Conservation (phyloP, 35 echinoderm and acorn worm genomes). For the Apostichopus californicus region DNA sequence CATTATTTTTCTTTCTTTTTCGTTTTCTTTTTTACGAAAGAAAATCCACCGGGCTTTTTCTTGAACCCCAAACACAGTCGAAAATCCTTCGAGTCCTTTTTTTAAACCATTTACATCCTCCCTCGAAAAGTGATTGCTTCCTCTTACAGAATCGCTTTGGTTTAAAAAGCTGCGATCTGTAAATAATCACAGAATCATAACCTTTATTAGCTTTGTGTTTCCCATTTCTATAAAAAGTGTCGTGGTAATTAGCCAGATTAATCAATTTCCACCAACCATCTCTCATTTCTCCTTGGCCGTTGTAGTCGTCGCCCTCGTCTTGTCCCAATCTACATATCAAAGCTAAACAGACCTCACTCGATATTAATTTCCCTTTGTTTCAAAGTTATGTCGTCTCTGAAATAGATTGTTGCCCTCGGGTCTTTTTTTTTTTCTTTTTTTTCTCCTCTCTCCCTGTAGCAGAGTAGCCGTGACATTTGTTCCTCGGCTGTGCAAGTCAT, state of each 20-base stretch:
- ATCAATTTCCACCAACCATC: slow-evolving; percentile 16
- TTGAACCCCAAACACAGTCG: no score
- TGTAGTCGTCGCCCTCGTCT: background rate
- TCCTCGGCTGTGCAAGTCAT: slow-evolving; percentile 40
- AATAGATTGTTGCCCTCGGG: slow-evolving; percentile 20
- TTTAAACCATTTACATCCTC: no score
- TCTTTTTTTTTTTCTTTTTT: background rate
- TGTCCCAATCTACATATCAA: background rate
- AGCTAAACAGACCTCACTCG: background rate
- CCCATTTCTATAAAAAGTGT: no score
- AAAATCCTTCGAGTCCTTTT: no score
- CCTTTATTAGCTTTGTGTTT: no score
- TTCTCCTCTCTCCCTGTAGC: background rate
- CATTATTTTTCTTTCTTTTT: no score
- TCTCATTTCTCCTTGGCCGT: background rate
- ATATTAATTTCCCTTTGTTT: slow-evolving; percentile 45
- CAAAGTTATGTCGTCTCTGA: background rate
- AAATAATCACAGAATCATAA: no score
- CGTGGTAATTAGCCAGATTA: background rate
- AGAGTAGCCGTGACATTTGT: slow-evolving; percentile 29
- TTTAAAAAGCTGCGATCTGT: no score
- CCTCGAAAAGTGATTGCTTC: no score
- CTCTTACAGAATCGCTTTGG: no score
- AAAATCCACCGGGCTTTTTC: no score
- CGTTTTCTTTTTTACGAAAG: no score